Evolutionary conservation across 2,888 invertebrate species (phyloP), one percentile per base, ranked within the genome.

Genomic region (Standfussiana lucernea): DNA sequence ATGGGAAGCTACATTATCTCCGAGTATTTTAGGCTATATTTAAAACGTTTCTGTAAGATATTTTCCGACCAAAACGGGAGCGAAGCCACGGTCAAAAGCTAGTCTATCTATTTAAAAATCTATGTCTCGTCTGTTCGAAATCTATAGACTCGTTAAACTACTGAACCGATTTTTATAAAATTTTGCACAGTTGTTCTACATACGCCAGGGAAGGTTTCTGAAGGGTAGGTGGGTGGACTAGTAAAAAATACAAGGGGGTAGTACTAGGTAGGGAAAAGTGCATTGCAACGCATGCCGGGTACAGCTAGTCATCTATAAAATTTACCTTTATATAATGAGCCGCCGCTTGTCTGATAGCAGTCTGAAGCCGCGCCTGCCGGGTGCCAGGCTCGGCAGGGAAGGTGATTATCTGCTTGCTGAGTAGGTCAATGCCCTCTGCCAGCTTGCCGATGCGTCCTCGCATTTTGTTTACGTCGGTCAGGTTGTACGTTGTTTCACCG

Each of bases 401-500:
- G 0, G 97, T 95, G 0, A 97, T 95, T 68, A 99, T 98, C 93
- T 98, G 98, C 93, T 99, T 99, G 93, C 98, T 98, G 50, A 98
- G 96, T 77, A 97, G 93, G 94, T 99, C 99, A 75, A 99, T 98
- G 85, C 97, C 98, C 94, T 99, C 99, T 0, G 99, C 99, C 73
- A 98, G 97, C 93, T 98, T 98, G 2, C 99, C 98, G 68, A 99
- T 98, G 90, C 98, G 98, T 0, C 98, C 97, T 79, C 99, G 97
- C 90, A 99, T 95, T 6, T 98, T 97, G 93, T 99, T 98, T 15
- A 99, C 99, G 92, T 99, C 99, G 45, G 97, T 97, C 74, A 99
- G 95, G 85, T 98, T 98, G 93, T 99, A 99, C 2, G 98, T 98
- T 0, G 98, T 98, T 94, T 99, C 99, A n/a, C 99, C 99, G 75